Base-by-base conservation (phyloP, 1,140 invertebrate genomes). In the Saccostrea cuccullata region DNA sequence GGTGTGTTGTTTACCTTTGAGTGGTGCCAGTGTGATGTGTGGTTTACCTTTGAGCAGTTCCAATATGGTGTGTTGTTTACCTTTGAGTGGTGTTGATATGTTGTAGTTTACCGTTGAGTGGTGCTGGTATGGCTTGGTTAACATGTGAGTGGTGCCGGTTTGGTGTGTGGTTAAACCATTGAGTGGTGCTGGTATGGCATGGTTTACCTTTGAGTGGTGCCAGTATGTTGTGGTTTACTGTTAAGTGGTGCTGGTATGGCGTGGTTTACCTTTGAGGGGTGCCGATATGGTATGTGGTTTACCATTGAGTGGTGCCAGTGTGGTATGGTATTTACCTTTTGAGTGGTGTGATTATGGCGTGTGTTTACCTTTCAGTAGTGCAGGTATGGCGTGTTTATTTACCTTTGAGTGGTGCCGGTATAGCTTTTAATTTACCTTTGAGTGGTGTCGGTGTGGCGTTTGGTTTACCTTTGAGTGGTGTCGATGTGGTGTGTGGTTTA, bases 251-350 rank as follows among this genome's bases (percentile, higher is more conserved):
- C 30, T 36, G 30, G 84, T 86, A 90, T n/a, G 85, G 89, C 40
- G 89, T 90, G 15, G 55, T 30, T 60, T 47, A 89, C 88, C 83
- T 89, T 85, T 17, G 30, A 67, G 26, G 84, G 85, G 47, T 9
- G 9, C 47, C 5, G 47, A 47, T 9, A 8, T 47, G 47, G 47
- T 47, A 6, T 47, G 6, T 47, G 58, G 26, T 90, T 86, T 77
- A 88, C n/a, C 47, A 8, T 47, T 47, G 47, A 47, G 47, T 47
- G 47, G 47, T 47, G 9, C 47, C 47, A 47, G 9, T 36, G 30
- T 58, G 58, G 12, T 84, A 12, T n/a, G 36, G 30, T 26, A 55
- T 56, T 8, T 26, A 89, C 85, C 86, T 36, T 89, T 84, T 11
- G n/a, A 55, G 30, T 86, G 60, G 30, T 36, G 30, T 36, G 2